Base-by-base conservation (phyloP, 1,140 invertebrate genomes). In the Caenorhabditis inopinata region DNA sequence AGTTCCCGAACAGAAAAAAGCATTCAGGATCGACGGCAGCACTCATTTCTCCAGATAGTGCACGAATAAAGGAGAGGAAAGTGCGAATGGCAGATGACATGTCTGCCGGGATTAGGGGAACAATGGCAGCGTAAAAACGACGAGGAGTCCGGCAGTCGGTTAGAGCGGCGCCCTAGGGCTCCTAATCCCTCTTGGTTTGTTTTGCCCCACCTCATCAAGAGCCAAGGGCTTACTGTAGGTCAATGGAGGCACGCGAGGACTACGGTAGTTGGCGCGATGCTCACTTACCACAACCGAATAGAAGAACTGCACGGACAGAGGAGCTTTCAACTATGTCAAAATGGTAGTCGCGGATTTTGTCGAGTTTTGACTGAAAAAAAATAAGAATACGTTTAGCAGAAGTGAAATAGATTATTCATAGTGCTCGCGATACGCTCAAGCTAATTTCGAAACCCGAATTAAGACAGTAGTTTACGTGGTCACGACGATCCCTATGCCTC, bases 11-110 rank as follows among this genome's bases (percentile, higher is more conserved):
- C 5, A 23, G 21, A 51, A 51, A 9, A 32, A 16, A 23, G n/a
- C n/a, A n/a, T n/a, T n/a, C n/a, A n/a, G n/a, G n/a, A n/a, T n/a
- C n/a, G n/a, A 58, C 51, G 27, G 38, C 38, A 58, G 11, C 29
- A n/a, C n/a, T n/a, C n/a, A n/a, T n/a, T n/a, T n/a, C n/a, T 9
- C 0, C 2, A 68, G 58, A 68, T n/a, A 68, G n/a, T 25, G n/a
- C 21, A n/a, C 27, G 27, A 68, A 68, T 42, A 21, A 21, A 9
- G n/a, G n/a, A 62, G 53, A 62, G 27, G 4, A 32, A 2, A 68
- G 58, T 68, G 58, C n/a, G 58, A 68, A 68, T 68, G 58, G 58
- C 58, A 68, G 58, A 68, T 68, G 58, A 68, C 58, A 68, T 68
- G 58, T 68, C 58, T 29, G 58, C 21, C 38, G 58, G 58, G 58